Evolutionary conservation across 1,140 invertebrate genomes (phyloP).

Genomic region (Ceratitis capitata): DNA sequence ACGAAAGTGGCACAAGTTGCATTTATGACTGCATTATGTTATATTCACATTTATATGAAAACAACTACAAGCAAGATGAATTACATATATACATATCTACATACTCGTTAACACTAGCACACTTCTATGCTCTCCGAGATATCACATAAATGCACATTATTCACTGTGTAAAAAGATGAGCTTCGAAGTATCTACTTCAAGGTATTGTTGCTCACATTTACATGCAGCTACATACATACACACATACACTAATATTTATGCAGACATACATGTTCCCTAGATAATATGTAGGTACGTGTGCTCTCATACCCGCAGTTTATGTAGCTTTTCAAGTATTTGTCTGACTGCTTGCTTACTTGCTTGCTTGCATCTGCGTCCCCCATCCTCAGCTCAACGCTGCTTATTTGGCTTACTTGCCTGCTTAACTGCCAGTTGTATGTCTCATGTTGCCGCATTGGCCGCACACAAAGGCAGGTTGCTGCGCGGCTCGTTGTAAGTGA

Average conservation of each 20-base stretch:
- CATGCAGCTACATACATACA: background rate
- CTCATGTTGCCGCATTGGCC: background rate
- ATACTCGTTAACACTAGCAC: background rate
- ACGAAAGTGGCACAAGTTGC: constrained; percentile 1
- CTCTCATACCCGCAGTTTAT: background rate
- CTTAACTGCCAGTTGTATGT: background rate
- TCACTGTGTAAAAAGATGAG: background rate
- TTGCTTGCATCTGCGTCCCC: too few species aligned
- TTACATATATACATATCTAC: background rate
- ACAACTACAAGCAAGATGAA: background rate
- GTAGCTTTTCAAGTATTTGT: background rate
- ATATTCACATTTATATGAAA: background rate
- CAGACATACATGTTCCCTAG: background rate
- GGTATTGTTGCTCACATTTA: background rate
- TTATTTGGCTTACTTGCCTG: background rate
- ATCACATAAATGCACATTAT: constrained; percentile 14
- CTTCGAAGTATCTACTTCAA: background rate
- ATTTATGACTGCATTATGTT: background rate
- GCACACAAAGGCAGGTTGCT: background rate
- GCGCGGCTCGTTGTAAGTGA: background rate
- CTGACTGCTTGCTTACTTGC: background rate
- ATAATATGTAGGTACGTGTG: background rate
- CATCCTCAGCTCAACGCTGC: background rate
- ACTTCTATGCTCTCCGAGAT: background rate
- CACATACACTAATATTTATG: background rate